Base-by-base conservation (phyloP, 2,797 vertebrate genomes). In the Enteromius fasciolatus region DNA sequence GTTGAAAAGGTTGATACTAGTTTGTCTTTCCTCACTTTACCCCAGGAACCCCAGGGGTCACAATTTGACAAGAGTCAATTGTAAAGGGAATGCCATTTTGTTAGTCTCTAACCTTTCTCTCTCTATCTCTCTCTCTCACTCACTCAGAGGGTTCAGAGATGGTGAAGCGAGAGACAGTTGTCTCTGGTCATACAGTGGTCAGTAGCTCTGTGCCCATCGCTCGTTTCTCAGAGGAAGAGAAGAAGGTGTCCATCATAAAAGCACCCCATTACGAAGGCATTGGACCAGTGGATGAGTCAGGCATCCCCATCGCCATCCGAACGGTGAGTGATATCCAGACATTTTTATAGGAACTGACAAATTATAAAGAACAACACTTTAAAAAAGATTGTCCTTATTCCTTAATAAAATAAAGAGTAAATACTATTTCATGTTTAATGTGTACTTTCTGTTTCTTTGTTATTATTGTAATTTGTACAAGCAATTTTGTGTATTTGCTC, bases 261-360 rank as follows among this genome's bases (percentile, higher is more conserved):
- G 98, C 98, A 0, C 98, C 98, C 0, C 97, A 99, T 90, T 99
- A 99, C 88, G 93, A 97, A 83, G 98, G 98, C 84, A 99, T 99
- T 44, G 98, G 98, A 87, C 98, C 98, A 0, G 96, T 99, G 89
- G 97, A 99, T 75, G 96, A 99, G 89, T 96, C 97, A 18, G 98
- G 98, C 92, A 98, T 99, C 91, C 98, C 98, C 78, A 98, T 98
- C 14, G 98, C 98, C 90, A 98, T 99, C 90, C 96, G 98, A 92
- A 99, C 98, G 94, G 98, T 99, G 94, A 95, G 97, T 80, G 20
- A 66, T 66, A 46, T 36, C 20, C 63, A 54, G 54, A 9, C 54
- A 75, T 20, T 41, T 84, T 90, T 67, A 61, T 70, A 69, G 18
- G 57, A 44, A 14, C 18, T 23, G 31, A 48, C 14, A 18, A 33